Base-by-base conservation (phyloP, 2,113 vertebrate genomes). In the Parus major region DNA sequence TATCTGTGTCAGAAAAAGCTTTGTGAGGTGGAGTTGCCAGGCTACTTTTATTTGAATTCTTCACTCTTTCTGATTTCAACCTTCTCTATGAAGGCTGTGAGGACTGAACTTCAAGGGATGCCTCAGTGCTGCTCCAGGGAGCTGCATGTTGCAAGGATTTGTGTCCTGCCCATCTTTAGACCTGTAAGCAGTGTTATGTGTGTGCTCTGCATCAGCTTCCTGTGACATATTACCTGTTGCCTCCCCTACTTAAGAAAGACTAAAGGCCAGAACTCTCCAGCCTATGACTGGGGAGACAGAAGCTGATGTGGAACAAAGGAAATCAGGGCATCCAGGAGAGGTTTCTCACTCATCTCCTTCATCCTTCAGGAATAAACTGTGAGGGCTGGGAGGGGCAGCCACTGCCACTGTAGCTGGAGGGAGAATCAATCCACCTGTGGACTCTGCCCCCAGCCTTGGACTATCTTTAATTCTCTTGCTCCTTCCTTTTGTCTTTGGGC, bases 61-160 rank as follows among this genome's bases (percentile, higher is more conserved):
- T 39, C 23, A n/a, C 61, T 47, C 61, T 31, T 79, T 66, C 53
- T 86, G 21, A 60, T 81, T 93, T 78, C 64, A 85, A 5, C 47
- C 22, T 92, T 79, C 69, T 69, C 33, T 73, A 78, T 85, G 49
- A 46, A 39, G 27, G 65, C 86, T 53, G 35, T 35, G 33, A 91
- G 53, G 77, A 95, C 47, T 33, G 59, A 92, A 73, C 23, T 72
- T 1, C 4, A 88, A 71, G 55, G 55, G 61, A 69, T 85, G 44
- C 60, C 44, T 88, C 47, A 17, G 57, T 24, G 77, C 84, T 85
- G 73, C 87, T 93, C 63, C 79, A 85, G 93, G 66, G 70, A 95
- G 96, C 88, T 92, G 39, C 39, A 39, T 39, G 39, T 60, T 9
- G 2, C 12, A 82, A 73, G 23, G 61, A 31, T 60, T 57, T 76